Conservation (phyloP, 2,113 vertebrate genomes). For the Sardina pilchardus region DNA sequence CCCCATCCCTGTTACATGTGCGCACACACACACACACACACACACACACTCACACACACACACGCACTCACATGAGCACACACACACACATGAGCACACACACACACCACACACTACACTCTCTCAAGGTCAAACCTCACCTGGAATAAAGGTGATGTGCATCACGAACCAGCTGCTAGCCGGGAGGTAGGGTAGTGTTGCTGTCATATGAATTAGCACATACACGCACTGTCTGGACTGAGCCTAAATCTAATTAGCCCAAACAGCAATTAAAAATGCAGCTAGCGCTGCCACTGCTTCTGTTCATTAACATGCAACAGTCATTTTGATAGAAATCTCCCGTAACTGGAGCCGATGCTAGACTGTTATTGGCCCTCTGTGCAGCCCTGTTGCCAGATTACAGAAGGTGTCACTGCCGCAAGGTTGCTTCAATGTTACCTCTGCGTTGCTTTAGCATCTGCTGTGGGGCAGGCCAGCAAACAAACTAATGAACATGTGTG, state of each 20-base stretch:
- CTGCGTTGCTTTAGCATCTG: constrained; percentile 14
- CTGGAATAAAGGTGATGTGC: neutral
- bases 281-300: neutral
- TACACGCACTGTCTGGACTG: neutral
- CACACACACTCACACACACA: neutral
- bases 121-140: neutral
- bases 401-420: neutral
- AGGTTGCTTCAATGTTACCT: constrained; percentile 17
- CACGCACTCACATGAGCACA: neutral
- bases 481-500: neutral
- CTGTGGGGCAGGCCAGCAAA: neutral
- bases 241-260: neutral
- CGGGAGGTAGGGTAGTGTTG: neutral
- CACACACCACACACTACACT: neutral
- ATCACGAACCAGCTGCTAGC: neutral
- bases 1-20: too few relatives aligned
- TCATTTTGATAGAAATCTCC: constrained; percentile 15
- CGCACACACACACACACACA: neutral
- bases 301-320: constrained; percentile 4
- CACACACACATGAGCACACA: too few relatives aligned
- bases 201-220: neutral
- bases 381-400: neutral
- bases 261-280: constrained; percentile 1
- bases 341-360: neutral
- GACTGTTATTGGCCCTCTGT: neutral